These are phyloP conservation scores for Stictonetta naevosa DNA, from an alignment of 2,113 vertebrate genomes.

Conservation along the genomic window DNA sequence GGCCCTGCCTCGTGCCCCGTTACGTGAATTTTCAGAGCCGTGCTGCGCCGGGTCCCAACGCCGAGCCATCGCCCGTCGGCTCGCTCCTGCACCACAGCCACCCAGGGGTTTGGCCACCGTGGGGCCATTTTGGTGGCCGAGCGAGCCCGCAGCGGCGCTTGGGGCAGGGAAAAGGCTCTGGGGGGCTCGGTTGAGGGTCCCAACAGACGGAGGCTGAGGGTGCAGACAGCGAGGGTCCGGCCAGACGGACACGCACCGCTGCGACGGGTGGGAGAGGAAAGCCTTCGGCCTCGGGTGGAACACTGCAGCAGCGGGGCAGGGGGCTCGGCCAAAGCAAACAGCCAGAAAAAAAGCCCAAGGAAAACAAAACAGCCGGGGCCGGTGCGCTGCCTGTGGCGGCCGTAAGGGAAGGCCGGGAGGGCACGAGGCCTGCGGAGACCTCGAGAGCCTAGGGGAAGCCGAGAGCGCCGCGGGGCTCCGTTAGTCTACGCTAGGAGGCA, in stretches of 20 bases:
- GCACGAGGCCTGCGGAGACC: not conserved
- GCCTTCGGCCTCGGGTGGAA: not conserved
- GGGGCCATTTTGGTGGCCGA: not conserved
- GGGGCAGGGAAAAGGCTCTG: not conserved
- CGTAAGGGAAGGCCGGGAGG: not conserved
- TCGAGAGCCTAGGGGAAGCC: not conserved
- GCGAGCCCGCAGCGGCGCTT: not conserved
- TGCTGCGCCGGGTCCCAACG: not conserved
- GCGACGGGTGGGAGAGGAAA: not conserved
- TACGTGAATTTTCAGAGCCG: not conserved
- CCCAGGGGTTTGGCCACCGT: no score
- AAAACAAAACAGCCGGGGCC: not conserved
- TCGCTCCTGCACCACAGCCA: not conserved
- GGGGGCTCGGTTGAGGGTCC: not conserved
- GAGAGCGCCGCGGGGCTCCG: not conserved
- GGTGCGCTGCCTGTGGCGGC: fast-evolving
- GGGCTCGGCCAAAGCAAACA: slow-evolving; percentile 3
- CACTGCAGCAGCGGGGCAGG: not conserved
- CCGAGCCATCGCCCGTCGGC: fast-evolving
- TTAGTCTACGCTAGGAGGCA: slow-evolving; percentile 42
- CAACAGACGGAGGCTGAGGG: not conserved
- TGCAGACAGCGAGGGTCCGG: not conserved
- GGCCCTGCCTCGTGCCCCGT: not conserved
- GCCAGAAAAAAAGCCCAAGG: not conserved
- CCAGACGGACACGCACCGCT: no score